A percentile compares a stretch with the other conserved stretches of the same genome.
Evolutionary conservation across 2,797 vertebrate genomes (phyloP).

Genomic region (Macropus fuliginosus): DNA sequence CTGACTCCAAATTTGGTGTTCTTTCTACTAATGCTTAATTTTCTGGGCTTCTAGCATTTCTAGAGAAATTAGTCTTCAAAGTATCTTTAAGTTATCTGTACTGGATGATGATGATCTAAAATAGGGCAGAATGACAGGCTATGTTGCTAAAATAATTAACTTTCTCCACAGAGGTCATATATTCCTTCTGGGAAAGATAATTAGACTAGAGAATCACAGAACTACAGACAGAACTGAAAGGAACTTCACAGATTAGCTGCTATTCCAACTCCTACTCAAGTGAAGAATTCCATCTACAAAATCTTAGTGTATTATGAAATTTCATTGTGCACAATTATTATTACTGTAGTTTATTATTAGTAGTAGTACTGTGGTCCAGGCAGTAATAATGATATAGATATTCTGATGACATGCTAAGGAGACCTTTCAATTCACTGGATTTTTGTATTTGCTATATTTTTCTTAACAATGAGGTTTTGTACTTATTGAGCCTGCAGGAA

Average conservation of each 20-base stretch:
- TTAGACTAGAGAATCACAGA: neutral
- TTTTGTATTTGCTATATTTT: neutral
- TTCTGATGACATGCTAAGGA: neutral
- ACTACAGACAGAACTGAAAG: neutral
- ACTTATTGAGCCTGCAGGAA: neutral
- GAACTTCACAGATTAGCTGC: neutral
- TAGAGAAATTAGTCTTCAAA: constrained; percentile 34
- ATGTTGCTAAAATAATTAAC: constrained; percentile 1
- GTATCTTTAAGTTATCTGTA: neutral
- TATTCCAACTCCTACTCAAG: neutral
- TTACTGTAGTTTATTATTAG: neutral
- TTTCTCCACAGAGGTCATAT: neutral
- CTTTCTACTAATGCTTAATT: neutral
- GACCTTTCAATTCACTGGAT: neutral
- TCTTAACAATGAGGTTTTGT: neutral
- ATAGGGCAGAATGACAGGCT: neutral
- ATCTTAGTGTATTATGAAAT: neutral
- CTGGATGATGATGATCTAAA: neutral
- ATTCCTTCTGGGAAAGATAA: neutral
- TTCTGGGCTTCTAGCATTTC: neutral
- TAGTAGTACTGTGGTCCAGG: neutral
- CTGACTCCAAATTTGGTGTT: neutral
- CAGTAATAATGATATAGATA: neutral
- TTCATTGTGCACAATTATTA: neutral
- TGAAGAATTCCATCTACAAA: neutral